phyloP scores from a whole-genome alignment of 2,888 invertebrate species.

The Diarsia mendica region DNA sequence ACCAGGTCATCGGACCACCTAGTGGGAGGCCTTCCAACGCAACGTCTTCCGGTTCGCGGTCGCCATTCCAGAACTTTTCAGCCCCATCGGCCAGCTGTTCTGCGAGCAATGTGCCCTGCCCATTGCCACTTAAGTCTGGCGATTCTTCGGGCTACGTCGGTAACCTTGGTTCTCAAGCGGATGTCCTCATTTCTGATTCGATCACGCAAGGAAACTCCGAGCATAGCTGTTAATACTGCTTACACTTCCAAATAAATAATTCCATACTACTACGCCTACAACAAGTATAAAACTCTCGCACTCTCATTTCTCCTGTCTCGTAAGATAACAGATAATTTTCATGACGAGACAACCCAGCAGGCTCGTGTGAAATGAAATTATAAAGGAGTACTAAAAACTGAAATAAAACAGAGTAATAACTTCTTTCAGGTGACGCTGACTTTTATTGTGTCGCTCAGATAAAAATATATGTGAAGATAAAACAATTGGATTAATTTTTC shows the following conservation, averaged over 20 bases:
- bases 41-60: too few species aligned
- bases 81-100: too few species aligned
- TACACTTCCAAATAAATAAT: constrained; percentile 2
- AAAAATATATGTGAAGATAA: constrained; percentile 38
- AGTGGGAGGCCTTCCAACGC: too few species aligned
- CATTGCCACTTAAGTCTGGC: too few species aligned
- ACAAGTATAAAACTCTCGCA: constrained; percentile 16
- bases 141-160: too few species aligned
- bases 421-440: constrained; percentile 47
- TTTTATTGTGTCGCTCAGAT: constrained; percentile 30
- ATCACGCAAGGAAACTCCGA: too few species aligned
- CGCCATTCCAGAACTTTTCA: too few species aligned
- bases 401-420: constrained; percentile 58
- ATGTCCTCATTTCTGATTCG: too few species aligned
- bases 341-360: constrained; percentile 45
- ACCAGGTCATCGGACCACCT: too few species aligned
- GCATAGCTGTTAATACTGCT: background rate
- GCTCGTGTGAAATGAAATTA: constrained; percentile 52
- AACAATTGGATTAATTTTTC: constrained; percentile 33
- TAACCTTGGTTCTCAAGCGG: too few species aligned
- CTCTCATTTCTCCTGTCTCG: constrained; percentile 30
- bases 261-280: background rate
- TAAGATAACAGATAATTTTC: constrained; percentile 43
- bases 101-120: too few species aligned
- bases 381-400: constrained; percentile 59